phyloP scores from a whole-genome alignment of 2,113 vertebrate genomes.

The Lampris megalopsis region DNA sequence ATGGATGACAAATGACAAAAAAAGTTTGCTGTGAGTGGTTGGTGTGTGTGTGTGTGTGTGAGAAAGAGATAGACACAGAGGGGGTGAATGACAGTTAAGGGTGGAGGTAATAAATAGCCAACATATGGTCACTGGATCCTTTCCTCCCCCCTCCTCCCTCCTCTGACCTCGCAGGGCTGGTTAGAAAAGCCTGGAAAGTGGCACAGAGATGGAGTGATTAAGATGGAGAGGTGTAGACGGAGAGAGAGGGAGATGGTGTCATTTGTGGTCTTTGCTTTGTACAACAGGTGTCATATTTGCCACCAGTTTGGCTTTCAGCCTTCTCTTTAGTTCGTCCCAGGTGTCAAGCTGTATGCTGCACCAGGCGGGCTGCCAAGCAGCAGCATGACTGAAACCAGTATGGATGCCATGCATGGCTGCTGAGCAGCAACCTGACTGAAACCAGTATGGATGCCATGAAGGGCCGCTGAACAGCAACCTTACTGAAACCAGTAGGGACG shows the following conservation, averaged over 20 bases:
- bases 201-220: background rate
- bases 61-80: slow-evolving; percentile 23
- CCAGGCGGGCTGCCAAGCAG: too few relatives aligned
- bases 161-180: slow-evolving; percentile 43
- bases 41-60: slow-evolving; percentile 3
- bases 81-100: slow-evolving; percentile 38
- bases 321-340: background rate
- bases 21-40: too few relatives aligned
- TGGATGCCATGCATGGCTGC: too few relatives aligned
- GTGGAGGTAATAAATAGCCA: slow-evolving; percentile 75
- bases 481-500: too few relatives aligned
- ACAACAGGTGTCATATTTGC: slow-evolving; percentile 26
- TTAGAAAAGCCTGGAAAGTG: slow-evolving; percentile 47
- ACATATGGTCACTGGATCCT: slow-evolving; percentile 76
- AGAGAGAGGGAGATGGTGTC: background rate
- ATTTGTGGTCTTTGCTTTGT: slow-evolving; percentile 31
- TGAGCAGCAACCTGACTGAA: too few relatives aligned
- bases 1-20: too few relatives aligned
- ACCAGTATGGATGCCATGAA: too few relatives aligned
- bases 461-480: too few relatives aligned
- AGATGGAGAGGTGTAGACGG: slow-evolving; percentile 1
- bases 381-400: too few relatives aligned
- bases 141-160: slow-evolving; percentile 22
- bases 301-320: slow-evolving; percentile 37
- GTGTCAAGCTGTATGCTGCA: too few relatives aligned